A percentile compares a stretch with the other conserved stretches of the same genome.
Conservation (phyloP, 2,797 vertebrate species). For the Helicolenus hilgendorfi region DNA sequence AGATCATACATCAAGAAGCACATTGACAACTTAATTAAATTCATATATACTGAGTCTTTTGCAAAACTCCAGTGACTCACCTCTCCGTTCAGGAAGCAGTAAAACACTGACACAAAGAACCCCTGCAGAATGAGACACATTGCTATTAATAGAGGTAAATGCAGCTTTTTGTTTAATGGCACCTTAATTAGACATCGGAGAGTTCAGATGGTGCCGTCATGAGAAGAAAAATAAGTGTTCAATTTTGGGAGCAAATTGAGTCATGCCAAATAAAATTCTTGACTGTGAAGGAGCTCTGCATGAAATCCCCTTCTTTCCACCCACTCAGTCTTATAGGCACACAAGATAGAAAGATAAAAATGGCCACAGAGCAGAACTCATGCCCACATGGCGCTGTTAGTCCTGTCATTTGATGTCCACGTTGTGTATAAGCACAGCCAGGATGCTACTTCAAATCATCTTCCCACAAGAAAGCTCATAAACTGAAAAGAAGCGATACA, state of each 20-base stretch:
- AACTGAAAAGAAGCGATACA: conserved; percentile 12
- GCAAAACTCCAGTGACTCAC: conserved; percentile 86
- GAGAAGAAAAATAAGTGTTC: not conserved
- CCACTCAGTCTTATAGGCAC: not conserved
- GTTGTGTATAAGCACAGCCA: conserved; percentile 18
- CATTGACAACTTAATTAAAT: conserved; percentile 26
- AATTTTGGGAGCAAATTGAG: not conserved
- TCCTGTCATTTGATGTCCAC: conserved; percentile 48
- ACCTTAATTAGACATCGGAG: conserved; percentile 8
- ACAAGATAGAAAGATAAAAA: conserved; percentile 1
- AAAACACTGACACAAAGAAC: conserved; percentile 99
- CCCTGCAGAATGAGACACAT: conserved; percentile 83
- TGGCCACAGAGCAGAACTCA: conserved; percentile 35
- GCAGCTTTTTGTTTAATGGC: not conserved
- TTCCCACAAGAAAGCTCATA: conserved; percentile 32
- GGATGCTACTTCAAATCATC: conserved; percentile 58
- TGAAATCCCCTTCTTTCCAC: not conserved
- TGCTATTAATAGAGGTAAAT: conserved; percentile 23
- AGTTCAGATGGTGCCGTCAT: not conserved
- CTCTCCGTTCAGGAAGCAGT: conserved; percentile 99
- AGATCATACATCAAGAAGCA: conserved; percentile 16
- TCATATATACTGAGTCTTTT: conserved; percentile 28
- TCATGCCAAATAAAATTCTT: not conserved
- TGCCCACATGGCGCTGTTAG: conserved; percentile 43
- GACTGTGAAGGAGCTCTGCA: not conserved